A percentile compares a stretch with the other conserved stretches of the same genome.
phyloP scores from a whole-genome alignment of 2,113 vertebrate species.

The Anser brachyrhynchus region DNA sequence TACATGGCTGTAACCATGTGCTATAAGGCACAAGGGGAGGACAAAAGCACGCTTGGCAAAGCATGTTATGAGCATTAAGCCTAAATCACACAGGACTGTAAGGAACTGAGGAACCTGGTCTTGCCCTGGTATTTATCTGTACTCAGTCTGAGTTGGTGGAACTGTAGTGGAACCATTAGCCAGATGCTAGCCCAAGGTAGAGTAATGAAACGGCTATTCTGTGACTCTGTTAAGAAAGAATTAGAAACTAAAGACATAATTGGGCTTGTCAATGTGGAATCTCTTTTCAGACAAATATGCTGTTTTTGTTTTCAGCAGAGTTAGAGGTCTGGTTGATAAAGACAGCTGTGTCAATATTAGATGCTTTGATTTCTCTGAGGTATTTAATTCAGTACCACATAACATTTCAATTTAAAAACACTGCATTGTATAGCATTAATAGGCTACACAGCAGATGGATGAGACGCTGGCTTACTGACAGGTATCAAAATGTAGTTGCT shows the following conservation, averaged over 20 bases:
- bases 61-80: rapidly evolving
- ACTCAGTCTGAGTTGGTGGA: not conserved
- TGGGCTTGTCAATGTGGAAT: not conserved
- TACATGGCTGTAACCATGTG: not conserved
- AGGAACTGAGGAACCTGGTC: not conserved
- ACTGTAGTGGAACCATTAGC: not conserved
- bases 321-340: not conserved
- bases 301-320: slow-evolving; percentile 17
- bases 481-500: slow-evolving; percentile 25
- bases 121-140: not conserved
- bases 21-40: not conserved
- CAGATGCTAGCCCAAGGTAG: not conserved
- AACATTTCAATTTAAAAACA: slow-evolving; percentile 28
- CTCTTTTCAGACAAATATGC: not conserved
- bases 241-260: not conserved
- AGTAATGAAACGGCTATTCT: not conserved
- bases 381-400: slow-evolving; percentile 13
- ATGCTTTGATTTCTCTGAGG: slow-evolving; percentile 19
- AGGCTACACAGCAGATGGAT: not conserved
- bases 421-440: not conserved
- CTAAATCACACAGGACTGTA: not conserved
- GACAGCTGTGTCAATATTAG: slow-evolving; percentile 12
- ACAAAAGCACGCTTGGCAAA: not conserved
- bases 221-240: not conserved
- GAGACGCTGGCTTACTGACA: slow-evolving; percentile 19